These are phyloP conservation scores for Dendrocincla fuliginosa DNA, from an alignment of 2,797 vertebrate species.

Conservation along the genomic window DNA sequence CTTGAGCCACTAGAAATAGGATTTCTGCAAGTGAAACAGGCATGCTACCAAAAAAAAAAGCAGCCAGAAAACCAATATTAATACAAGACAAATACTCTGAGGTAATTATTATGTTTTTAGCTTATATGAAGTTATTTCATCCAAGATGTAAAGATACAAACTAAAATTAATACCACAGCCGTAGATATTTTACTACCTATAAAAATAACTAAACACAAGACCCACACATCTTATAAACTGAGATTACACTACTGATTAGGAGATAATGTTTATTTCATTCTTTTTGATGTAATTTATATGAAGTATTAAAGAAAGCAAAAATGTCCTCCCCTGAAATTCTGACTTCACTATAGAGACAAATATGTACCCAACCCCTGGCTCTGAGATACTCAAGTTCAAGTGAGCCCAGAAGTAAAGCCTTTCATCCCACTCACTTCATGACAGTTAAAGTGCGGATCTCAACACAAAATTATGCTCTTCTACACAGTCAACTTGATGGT, in stretches of 20 bases:
- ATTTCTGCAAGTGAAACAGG: not conserved
- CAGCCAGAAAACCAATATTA: not conserved
- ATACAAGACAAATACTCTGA: not conserved
- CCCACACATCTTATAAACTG: not conserved
- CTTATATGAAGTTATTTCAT: not conserved
- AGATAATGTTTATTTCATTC: not conserved
- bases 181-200: not conserved
- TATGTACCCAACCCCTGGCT: fast-evolving
- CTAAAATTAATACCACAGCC: not conserved
- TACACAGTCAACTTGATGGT: not conserved
- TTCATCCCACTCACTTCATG: not conserved
- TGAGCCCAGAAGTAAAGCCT: not conserved
- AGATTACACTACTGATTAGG: not conserved
- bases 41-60: not conserved
- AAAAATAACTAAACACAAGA: not conserved
- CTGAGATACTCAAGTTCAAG: not conserved
- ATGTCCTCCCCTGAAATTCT: not conserved
- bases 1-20: not conserved
- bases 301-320: not conserved
- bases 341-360: not conserved
- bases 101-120: not conserved
- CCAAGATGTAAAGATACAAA: not conserved
- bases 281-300: not conserved
- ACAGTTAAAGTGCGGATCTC: not conserved
- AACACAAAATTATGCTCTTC: not conserved